These are phyloP conservation scores for Adoxophyes honmai DNA, from an alignment of 1,140 invertebrate genomes.

Conservation along the genomic window DNA sequence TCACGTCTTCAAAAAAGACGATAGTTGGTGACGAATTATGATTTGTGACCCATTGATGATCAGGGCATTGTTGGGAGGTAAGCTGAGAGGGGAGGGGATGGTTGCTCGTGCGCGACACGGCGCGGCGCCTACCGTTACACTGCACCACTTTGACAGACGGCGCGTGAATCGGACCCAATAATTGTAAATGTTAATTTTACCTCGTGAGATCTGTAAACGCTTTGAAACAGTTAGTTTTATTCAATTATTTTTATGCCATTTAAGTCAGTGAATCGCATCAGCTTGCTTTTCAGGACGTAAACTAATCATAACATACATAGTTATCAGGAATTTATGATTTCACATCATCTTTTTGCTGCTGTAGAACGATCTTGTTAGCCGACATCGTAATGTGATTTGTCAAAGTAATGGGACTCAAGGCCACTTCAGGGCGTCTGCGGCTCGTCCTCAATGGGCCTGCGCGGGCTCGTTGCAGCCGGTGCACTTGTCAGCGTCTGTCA, in stretches of 20 bases:
- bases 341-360: too few species aligned
- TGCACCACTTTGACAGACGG: slow-evolving; percentile 55
- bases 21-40: slow-evolving; percentile 47
- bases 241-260: too few species aligned
- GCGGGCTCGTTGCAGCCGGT: slow-evolving; percentile 39
- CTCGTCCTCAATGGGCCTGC: slow-evolving; percentile 39
- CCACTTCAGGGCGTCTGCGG: slow-evolving; percentile 41
- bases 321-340: too few species aligned
- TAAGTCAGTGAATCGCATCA: too few species aligned
- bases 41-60: slow-evolving; percentile 50
- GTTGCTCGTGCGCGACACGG: slow-evolving; percentile 47
- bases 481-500: slow-evolving; percentile 43
- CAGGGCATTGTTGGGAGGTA: slow-evolving; percentile 28
- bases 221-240: too few species aligned
- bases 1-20: slow-evolving; percentile 40
- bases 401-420: slow-evolving; percentile 21
- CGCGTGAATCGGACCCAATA: slow-evolving; percentile 4
- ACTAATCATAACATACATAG: too few species aligned
- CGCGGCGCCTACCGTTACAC: slow-evolving; percentile 58
- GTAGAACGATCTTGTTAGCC: too few species aligned
- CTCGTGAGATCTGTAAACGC: too few species aligned
- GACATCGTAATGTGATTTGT: too few species aligned
- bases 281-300: too few species aligned
- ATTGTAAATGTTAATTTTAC: slow-evolving; percentile 5
- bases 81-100: slow-evolving; percentile 18